phyloP scores from a whole-genome alignment of 37 sponge, comb jelly and placozoan species.

The Trichoplax adhaerens region DNA sequence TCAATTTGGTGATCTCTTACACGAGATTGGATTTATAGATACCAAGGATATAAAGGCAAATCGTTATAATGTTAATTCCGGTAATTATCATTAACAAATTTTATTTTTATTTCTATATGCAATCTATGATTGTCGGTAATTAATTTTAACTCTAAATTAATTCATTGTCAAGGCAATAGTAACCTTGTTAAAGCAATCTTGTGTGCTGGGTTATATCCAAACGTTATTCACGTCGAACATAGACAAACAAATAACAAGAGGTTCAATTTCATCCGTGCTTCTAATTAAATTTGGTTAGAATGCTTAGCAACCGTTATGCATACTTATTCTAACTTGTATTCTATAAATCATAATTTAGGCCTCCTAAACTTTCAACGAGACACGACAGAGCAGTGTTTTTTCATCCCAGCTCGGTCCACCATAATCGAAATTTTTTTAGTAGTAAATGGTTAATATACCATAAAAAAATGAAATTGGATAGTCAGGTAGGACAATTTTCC shows the following conservation, averaged over 20 bases:
- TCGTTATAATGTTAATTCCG: constrained; percentile 37
- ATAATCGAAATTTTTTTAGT: constrained; percentile 12
- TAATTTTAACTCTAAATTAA: too few relatives aligned
- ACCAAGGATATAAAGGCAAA: constrained; percentile 22
- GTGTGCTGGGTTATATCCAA: constrained; percentile 69
- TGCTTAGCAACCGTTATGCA: too few relatives aligned
- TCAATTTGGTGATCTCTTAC: constrained; percentile 60
- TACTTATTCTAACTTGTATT: background rate
- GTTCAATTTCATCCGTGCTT: too few relatives aligned
- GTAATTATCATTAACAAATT: constrained; percentile 5
- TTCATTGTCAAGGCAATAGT: constrained; percentile 14
- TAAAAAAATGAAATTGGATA: constrained; percentile 22
- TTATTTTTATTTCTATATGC: background rate
- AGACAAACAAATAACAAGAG: background rate
- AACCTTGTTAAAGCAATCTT: constrained; percentile 56
- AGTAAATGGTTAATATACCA: constrained; percentile 48
- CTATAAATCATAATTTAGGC: constrained; percentile 6
- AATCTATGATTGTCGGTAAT: too few relatives aligned
- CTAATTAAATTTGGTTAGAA: too few relatives aligned
- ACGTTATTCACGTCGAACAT: constrained; percentile 40
- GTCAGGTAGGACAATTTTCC: constrained; percentile 4
- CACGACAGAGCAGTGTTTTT: constrained; percentile 35
- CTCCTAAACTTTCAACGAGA: constrained; percentile 35
- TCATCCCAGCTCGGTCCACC: constrained; percentile 61
- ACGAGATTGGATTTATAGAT: constrained; percentile 35